A percentile compares a stretch with the other conserved stretches of the same genome.
phyloP scores from a whole-genome alignment of 2,797 vertebrate species.

The Scomberomorus guttatus region DNA sequence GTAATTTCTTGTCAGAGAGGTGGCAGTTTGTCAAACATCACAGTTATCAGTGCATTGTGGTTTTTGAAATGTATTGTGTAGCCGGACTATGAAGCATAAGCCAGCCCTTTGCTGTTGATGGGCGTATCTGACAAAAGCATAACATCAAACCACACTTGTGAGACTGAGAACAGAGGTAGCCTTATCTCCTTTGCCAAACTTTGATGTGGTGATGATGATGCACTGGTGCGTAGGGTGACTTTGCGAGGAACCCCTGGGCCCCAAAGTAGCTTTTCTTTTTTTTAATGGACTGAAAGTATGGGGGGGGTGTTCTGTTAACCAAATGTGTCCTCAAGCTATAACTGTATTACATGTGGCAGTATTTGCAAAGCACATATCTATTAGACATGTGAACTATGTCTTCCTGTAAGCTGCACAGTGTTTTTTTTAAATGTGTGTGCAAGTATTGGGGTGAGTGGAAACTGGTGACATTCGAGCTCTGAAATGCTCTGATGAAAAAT shows the following conservation, averaged over 20 bases:
- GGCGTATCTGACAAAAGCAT: neutral
- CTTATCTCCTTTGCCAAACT: conserved; percentile 5
- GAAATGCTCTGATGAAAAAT: conserved; percentile 12
- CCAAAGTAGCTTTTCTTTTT: conserved; percentile 1
- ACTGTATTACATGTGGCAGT: conserved; percentile 32
- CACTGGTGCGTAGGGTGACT: neutral
- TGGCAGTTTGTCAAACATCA: neutral
- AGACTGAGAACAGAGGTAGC: conserved; percentile 10
- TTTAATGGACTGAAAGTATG: neutral
- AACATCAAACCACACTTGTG: conserved; percentile 9
- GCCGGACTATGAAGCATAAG: neutral
- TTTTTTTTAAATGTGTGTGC: neutral
- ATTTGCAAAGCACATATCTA: conserved; percentile 63
- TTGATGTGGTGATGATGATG: conserved; percentile 19
- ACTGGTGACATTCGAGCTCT: neutral
- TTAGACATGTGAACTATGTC: conserved; percentile 31
- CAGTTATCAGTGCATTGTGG: neutral
- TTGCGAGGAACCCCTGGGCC: conserved; percentile 7
- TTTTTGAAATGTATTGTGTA: neutral
- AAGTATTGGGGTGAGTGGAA: conserved; percentile 7
- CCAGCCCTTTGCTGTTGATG: neutral
- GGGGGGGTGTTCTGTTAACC: conserved; percentile 1
- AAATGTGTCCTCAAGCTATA: conserved; percentile 47
- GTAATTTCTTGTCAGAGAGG: neutral
- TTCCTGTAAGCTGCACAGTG: conserved; percentile 54